A percentile compares a stretch with the other conserved stretches of the same genome.
These are phyloP conservation scores for Tridacna crocea DNA, from an alignment of 2,888 invertebrate species.

Conservation along the genomic window DNA sequence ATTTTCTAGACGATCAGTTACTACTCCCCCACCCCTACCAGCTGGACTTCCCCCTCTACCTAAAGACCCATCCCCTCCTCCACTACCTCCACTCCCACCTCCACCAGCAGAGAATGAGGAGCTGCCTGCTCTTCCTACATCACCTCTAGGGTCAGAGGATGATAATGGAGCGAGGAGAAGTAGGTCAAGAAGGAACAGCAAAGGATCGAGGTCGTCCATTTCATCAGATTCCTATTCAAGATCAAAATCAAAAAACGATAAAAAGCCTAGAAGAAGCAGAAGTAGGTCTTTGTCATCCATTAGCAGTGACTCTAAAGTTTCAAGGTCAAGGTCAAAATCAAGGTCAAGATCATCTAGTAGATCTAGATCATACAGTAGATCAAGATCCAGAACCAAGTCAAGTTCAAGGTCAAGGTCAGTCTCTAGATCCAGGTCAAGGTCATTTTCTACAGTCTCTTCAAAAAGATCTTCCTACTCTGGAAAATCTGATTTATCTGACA, in stretches of 20 bases:
- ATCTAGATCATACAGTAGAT: conserved; percentile 43
- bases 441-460: conserved; percentile 49
- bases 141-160: conserved; percentile 31
- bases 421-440: conserved; percentile 58
- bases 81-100: conserved; percentile 56
- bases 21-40: conserved; percentile 54
- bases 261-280: conserved; percentile 27
- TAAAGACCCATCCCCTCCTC: conserved; percentile 51
- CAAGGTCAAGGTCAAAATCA: conserved; percentile 48
- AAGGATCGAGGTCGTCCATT: conserved; percentile 43
- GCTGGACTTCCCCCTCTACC: conserved; percentile 62
- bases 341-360: conserved; percentile 47
- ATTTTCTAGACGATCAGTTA: conserved; percentile 48
- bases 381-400: conserved; percentile 50
- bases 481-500: conserved; percentile 37
- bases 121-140: conserved; percentile 46
- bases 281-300: conserved; percentile 55
- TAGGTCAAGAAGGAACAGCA: conserved; percentile 43
- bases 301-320: conserved; percentile 55
- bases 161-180: conserved; percentile 36
- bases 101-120: conserved; percentile 35
- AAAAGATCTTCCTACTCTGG: conserved; percentile 49
- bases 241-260: conserved; percentile 34
- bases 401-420: conserved; percentile 51
- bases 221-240: conserved; percentile 35